Percentiles rank a stretch among this genome's conserved stretches.
Evolutionary conservation across 2,888 invertebrate genomes (phyloP).

Genomic region (Acanthopleura granulata): DNA sequence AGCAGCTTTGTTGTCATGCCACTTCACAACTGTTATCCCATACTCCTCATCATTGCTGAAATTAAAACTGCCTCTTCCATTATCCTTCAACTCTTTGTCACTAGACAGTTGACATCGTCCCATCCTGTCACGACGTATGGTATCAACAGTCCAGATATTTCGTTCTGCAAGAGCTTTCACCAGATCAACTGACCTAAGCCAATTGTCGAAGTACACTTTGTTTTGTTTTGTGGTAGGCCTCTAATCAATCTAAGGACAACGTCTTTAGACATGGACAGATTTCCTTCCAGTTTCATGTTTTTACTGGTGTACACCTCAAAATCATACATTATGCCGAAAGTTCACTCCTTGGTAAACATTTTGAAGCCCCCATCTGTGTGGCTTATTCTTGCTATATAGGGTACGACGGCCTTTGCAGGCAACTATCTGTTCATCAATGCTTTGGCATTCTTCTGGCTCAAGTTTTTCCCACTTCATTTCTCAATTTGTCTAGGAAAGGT

Average conservation of each 20-base stretch:
- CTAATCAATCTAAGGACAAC: not conserved
- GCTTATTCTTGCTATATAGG: too few species aligned
- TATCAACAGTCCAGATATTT: constrained; percentile 4
- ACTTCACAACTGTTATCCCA: constrained; percentile 23
- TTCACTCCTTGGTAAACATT: constrained; percentile 23
- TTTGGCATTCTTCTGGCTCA: too few species aligned
- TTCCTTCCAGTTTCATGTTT: not conserved
- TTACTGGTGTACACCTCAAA: constrained; percentile 30
- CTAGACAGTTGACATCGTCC: not conserved
- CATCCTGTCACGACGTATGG: constrained; percentile 18
- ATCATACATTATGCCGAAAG: constrained; percentile 30
- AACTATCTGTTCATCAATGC: too few species aligned
- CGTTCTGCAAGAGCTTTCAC: not conserved
- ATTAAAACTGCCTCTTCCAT: constrained; percentile 24
- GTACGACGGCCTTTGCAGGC: too few species aligned
- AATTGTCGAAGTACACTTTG: constrained; percentile 24
- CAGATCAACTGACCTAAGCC: constrained; percentile 15
- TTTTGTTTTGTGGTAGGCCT: constrained; percentile 12
- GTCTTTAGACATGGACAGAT: not conserved
- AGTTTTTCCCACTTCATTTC: too few species aligned
- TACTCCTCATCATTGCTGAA: constrained; percentile 13
- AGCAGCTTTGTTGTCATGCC: constrained; percentile 28
- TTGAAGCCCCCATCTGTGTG: constrained; percentile 34
- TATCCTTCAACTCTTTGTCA: constrained; percentile 24
- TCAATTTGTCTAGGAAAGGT: too few species aligned